These are phyloP conservation scores for Pterostichus madidus DNA, from an alignment of 2,888 invertebrate species.

Conservation along the genomic window DNA sequence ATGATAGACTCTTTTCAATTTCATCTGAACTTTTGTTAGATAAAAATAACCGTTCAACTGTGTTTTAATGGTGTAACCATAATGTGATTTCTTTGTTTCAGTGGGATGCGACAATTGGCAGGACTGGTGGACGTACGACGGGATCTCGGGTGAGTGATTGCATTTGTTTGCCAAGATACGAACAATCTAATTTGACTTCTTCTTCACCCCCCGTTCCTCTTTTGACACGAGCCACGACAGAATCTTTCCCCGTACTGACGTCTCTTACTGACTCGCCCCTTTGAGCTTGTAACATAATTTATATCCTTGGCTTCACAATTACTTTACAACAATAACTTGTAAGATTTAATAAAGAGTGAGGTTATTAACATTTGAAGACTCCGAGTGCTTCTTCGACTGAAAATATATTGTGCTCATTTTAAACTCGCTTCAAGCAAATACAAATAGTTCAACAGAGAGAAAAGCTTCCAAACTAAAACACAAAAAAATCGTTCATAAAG, in stretches of 20 bases:
- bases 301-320: constrained; percentile 57
- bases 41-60: too few species aligned
- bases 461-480: neutral
- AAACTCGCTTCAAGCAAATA: constrained; percentile 19
- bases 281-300: constrained; percentile 61
- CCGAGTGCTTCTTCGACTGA: constrained; percentile 28
- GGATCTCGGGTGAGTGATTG: constrained; percentile 85
- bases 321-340: constrained; percentile 57
- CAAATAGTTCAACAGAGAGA: constrained; percentile 4
- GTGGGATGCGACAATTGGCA: constrained; percentile 90
- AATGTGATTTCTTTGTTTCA: constrained; percentile 78
- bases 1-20: too few species aligned
- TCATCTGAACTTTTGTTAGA: too few species aligned
- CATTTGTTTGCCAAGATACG: constrained; percentile 59
- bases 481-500: neutral
- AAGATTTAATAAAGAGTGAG: constrained; percentile 56
- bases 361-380: constrained; percentile 49
- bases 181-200: constrained; percentile 60
- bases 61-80: constrained; percentile 7
- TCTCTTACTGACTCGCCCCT: constrained; percentile 32
- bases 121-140: constrained; percentile 93
- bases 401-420: constrained; percentile 51
- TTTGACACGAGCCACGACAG: constrained; percentile 34
- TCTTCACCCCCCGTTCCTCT: constrained; percentile 6
- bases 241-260: constrained; percentile 1